Conservation (phyloP, 2,797 vertebrate species). For the Neostethus bicornis region DNA sequence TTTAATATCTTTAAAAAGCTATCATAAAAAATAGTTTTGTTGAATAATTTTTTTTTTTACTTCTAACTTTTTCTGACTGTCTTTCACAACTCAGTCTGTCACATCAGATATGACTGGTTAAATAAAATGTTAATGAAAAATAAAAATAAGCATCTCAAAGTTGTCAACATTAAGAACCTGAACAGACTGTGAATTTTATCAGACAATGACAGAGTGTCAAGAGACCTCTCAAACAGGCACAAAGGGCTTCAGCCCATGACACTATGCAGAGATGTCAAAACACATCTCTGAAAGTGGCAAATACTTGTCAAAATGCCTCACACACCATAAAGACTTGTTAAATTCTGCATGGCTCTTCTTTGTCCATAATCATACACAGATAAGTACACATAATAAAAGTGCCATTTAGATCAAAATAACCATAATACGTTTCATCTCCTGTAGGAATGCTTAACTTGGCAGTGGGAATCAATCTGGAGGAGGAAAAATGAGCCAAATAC, state of each 20-base stretch:
- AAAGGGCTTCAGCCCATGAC: slow-evolving; percentile 48
- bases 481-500: neutral
- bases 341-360: slow-evolving; percentile 1
- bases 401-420: slow-evolving; percentile 7
- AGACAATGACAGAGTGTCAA: slow-evolving; percentile 60
- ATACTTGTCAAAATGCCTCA: slow-evolving; percentile 35
- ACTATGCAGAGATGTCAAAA: slow-evolving; percentile 58
- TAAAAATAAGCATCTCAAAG: slow-evolving; percentile 3
- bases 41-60: no score
- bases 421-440: slow-evolving; percentile 4
- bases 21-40: no score
- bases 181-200: slow-evolving; percentile 39
- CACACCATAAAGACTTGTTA: slow-evolving; percentile 11
- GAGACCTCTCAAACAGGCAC: slow-evolving; percentile 47
- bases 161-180: slow-evolving; percentile 25
- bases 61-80: no score
- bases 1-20: no score
- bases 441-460: slow-evolving; percentile 5
- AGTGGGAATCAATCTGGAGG: slow-evolving; percentile 7
- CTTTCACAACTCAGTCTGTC: no score
- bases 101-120: no score
- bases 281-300: slow-evolving; percentile 46
- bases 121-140: neutral
- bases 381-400: neutral
- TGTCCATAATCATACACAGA: neutral